Conservation (phyloP, 2,113 vertebrate species). For the Heliornis fulica region DNA sequence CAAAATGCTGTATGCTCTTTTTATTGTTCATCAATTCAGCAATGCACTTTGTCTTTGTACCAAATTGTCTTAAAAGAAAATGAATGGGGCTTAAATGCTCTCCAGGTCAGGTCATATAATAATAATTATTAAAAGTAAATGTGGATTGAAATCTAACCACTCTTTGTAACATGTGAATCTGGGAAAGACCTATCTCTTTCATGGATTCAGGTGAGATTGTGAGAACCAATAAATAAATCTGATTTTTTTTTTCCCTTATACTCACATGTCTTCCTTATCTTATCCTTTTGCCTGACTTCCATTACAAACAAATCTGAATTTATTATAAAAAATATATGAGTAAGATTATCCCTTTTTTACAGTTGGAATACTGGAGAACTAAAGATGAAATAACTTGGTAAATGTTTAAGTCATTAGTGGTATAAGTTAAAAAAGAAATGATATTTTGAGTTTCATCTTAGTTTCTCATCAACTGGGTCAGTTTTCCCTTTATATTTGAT, state of each 20-base stretch:
- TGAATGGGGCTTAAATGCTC: neutral
- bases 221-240: too few relatives aligned
- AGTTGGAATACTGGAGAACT: neutral
- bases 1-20: neutral
- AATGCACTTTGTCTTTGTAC: neutral
- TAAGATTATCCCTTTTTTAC: neutral
- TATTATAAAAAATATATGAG: neutral
- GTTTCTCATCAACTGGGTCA: neutral
- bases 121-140: neutral
- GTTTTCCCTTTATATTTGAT: neutral
- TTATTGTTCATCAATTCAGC: neutral
- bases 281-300: neutral
- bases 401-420: neutral
- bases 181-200: neutral
- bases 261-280: neutral
- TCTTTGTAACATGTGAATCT: neutral
- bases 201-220: neutral
- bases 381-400: neutral
- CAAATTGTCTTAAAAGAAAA: neutral
- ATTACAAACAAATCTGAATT: neutral
- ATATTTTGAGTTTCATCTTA: neutral
- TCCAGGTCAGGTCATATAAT: rapidly evolving
- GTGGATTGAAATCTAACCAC: neutral
- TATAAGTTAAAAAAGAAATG: neutral
- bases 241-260: too few relatives aligned